Evolutionary conservation across 37 sponge, comb jelly and placozoan genomes (phyloP), one percentile per base, ranked within the genome.

Genomic region (Tethya wilhelma): DNA sequence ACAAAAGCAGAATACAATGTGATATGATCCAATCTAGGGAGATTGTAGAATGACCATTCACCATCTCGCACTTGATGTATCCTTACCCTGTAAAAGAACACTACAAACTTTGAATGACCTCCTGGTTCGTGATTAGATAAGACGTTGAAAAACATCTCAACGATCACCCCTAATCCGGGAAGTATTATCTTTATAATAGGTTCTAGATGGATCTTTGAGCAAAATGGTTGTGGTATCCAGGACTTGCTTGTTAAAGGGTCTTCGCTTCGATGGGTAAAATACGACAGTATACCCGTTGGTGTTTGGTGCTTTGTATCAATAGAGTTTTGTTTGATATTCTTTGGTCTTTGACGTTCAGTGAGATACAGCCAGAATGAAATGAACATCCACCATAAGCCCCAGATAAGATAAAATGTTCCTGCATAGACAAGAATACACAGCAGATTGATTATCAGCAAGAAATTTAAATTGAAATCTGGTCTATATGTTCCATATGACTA

Each of bases 341-440:
- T n/a, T n/a, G n/a, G n/a, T n/a, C n/a, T n/a, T n/a, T n/a, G n/a
- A n/a, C n/a, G n/a, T n/a, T n/a, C n/a, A 49, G 53, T 60, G 63
- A 78, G 53, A 6, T 78, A 53, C 5, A 25, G 4, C 79, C 79
- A 78, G 53, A 29, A 78, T 22, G 67, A 29, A 19, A 65, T 25
- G 2, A 85, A 56, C 11, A 68, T 39, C 85, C 85, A 85, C 78
- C 77, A 77, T 0, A 67, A 23, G 0, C 85, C 85, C 29, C 58
- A 77, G 28, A 85, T 9, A 8, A 77, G 20, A 34, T 77, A 85
- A 64, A 74, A 84, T 5, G 38, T 14, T 12, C 84, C 84, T 25
- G 84, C 53, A 49, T 49, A 49, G 9, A 19, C 14, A 49, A 19
- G 14, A n/a, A n/a, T n/a, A n/a, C n/a, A n/a, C n/a, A n/a, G n/a